Evolutionary conservation across 2,888 invertebrate species (phyloP), one percentile per base, ranked within the genome.

Genomic region (Macrophya annulata): DNA sequence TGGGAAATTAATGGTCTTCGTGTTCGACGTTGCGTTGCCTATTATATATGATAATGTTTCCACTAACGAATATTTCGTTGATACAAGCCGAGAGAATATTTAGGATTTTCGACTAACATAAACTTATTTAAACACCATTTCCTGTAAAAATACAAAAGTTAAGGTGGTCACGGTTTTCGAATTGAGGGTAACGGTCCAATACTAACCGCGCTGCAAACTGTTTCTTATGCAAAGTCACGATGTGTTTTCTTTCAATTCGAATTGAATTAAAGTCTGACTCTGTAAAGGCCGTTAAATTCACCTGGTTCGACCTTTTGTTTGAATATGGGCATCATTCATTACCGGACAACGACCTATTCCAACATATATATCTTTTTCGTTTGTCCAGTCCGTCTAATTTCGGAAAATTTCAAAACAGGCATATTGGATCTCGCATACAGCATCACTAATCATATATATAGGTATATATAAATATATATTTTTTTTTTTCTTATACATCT

Each of bases 1-100:
- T 86, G 88, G 81, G 82, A 87, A 90, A 90, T 90, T 90, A 90
- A 90, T 90, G 90, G 89, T 87, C 86, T 43, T n/a, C 81, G 62
- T 62, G 81, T 59, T 62, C 62, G 43, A 40, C 62, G 77, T 48
- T 43, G 55, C 25, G 21, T 37, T 51, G 55, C 77, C 51, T 51
- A 77, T 77, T n/a, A 77, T 43, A 77, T 43, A 15, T 43, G 59
- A 62, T 17, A 21, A 81, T 81, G 43, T 81, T 62, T 25, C 81
- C 15, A 81, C 43, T n/a, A 21, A 4, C 10, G 8, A 43, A 62
- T 43, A 40, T 62, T 59, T 15, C 25, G 17, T 62, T 17, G n/a
- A 15, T 31, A 51, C 25, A 9, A 40, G 21, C 21, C 43, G 15
- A 43, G 6, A 62, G 2, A 62, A 21, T 21, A 59, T 43, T 62